Conservation (phyloP, 2,888 invertebrate species). For the Spicauda simplicius region DNA sequence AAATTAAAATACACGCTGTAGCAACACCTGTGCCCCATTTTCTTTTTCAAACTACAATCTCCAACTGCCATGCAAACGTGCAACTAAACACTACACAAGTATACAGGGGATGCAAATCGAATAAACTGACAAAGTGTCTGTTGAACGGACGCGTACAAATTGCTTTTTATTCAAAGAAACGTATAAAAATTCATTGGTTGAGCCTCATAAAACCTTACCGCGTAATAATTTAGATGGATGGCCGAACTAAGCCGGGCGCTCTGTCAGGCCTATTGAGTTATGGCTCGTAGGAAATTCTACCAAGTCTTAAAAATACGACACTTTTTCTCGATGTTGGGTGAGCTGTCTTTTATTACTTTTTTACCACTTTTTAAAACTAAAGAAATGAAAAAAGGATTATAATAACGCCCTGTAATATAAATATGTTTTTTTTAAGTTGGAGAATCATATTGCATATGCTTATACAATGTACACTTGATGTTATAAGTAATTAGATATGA, state of each 20-base stretch:
- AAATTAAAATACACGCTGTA: slow-evolving; percentile 14
- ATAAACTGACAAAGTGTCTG: slow-evolving; percentile 7
- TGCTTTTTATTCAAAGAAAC: slow-evolving; percentile 22
- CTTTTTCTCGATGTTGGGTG: slow-evolving; percentile 22
- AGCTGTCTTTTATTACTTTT: slow-evolving; percentile 41
- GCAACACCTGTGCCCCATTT: slow-evolving; percentile 18
- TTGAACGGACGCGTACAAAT: slow-evolving; percentile 19
- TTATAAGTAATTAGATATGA: no score
- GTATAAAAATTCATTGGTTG: slow-evolving; percentile 30
- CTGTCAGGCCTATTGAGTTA: slow-evolving; percentile 34
- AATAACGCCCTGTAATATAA: no score
- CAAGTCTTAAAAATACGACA: slow-evolving; percentile 19
- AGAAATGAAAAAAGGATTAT: no score
- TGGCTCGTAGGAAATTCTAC: slow-evolving; percentile 14
- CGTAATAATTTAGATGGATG: slow-evolving; percentile 36
- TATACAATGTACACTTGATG: no score
- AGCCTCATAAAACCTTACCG: slow-evolving; percentile 35
- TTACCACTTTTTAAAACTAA: no score
- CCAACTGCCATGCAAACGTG: slow-evolving; percentile 14
- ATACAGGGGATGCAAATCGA: slow-evolving; percentile 12
- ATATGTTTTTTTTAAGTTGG: no score
- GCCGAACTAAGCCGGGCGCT: slow-evolving; percentile 24
- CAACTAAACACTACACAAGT: neutral
- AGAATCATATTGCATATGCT: no score
- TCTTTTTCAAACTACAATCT: slow-evolving; percentile 24